A percentile compares a stretch with the other conserved stretches of the same genome.
Conservation (phyloP, 2,888 invertebrate species). For the Pyralis farinalis region DNA sequence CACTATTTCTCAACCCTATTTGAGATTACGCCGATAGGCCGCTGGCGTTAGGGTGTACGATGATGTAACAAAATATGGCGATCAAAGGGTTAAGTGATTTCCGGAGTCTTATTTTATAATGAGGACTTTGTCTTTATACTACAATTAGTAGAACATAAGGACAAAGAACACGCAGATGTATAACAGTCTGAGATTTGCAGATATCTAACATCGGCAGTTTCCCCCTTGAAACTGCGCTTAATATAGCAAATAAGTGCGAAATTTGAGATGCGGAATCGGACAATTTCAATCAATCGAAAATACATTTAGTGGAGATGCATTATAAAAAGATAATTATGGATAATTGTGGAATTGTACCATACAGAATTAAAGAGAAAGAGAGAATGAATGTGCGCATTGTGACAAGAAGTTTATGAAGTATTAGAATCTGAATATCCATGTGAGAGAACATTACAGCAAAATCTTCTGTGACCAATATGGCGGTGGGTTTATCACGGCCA, state of each 20-base stretch:
- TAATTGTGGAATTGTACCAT: constrained; percentile 13
- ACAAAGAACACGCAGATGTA: neutral
- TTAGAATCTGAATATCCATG: constrained; percentile 24
- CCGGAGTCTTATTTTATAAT: constrained; percentile 4
- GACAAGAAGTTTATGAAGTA: constrained; percentile 4
- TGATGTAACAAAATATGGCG: no score
- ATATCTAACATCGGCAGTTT: constrained; percentile 1
- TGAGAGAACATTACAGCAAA: constrained; percentile 39
- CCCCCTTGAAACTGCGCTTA: constrained; percentile 17
- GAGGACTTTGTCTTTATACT: neutral
- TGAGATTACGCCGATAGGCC: no score
- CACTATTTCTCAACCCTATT: no score
- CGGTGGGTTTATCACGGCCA: constrained; percentile 30
- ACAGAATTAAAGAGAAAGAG: constrained; percentile 2
- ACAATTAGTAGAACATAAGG: constrained; percentile 5
- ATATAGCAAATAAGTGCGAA: constrained; percentile 12
- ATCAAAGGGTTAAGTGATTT: no score
- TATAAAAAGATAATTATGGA: constrained; percentile 3
- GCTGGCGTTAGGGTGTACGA: no score
- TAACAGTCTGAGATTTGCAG: constrained; percentile 2
- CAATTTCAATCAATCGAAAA: constrained; percentile 10
- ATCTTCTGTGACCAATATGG: constrained; percentile 40
- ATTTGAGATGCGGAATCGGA: constrained; percentile 11
- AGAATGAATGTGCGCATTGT: constrained; percentile 8
- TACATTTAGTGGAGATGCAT: constrained; percentile 11